Evolutionary conservation across 2,113 vertebrate genomes (phyloP), one percentile per base, ranked within the genome.

Genomic region (Phocoena phocoena): DNA sequence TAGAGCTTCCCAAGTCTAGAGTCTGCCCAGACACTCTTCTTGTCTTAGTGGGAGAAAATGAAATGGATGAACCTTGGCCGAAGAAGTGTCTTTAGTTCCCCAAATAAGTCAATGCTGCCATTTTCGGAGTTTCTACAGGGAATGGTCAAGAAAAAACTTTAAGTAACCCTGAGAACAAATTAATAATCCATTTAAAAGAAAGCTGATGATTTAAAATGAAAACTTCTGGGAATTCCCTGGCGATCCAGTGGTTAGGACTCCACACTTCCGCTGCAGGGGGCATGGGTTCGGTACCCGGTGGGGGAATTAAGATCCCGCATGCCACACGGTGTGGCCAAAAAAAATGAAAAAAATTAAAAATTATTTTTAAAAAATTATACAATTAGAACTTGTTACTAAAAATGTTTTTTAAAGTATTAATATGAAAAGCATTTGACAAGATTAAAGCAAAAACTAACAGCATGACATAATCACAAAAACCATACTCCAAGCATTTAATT

Each of bases 381-480:
- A 96, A 68, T 93, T 60, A 63, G 82, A 96, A 96, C 18, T 84
- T 31, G 58, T 41, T 28, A 41, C 80, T 31, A 62, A 82, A 91
- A 36, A 65, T 77, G 38, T 44, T 95, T 96, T 95, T 53, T 82
- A 92, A 83, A 77, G 36, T 65, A 97, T 76, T 96, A 89, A 93
- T 28, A 33, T 87, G 50, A 80, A 96, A 94, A 68, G 15, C 55
- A 95, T 85, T 90, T 93, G 70, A 25, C 1, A 44, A 94, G 67
- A 96, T 74, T 71, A 96, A 68, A 96, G 60, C 63, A 96, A 93
- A 96, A 82, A 31, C 53, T 36, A 90, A 89, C 21, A 86, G 26
- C 71, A 77, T 81, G 36, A 90, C 79, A 86, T 88, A 62, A 95
- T 88, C 28, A 88, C 9, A 6, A 93, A 96, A 80, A 71, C 3